Evolutionary conservation across 2,113 vertebrate species (phyloP), one percentile per base, ranked within the genome.

Genomic region (Nesoenas mayeri): DNA sequence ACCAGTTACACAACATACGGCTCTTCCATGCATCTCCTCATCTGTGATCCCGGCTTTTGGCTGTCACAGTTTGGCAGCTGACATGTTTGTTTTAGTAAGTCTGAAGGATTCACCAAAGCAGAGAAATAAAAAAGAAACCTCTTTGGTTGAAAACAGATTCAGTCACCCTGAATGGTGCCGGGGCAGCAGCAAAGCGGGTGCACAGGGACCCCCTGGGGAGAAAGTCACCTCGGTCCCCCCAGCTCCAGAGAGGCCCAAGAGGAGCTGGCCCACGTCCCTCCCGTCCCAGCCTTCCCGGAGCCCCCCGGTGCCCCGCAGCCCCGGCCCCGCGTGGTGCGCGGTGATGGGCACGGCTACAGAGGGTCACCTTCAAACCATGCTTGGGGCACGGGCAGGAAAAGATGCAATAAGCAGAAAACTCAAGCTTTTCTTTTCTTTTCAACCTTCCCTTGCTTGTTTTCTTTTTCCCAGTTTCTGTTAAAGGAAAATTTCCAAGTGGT

Each of bases 281-380:
- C 15, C 42, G 42, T 44, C 42, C 42, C 42, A 44, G 42, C 42
- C 42, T 42, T 42, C 42, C 42, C 42, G 42, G 42, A 42, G 42
- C 42, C 15, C 40, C 42, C 42, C 42, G 42, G 42, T 15, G 42
- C 16, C 42, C 42, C 42, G 15, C 42, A 44, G 42, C 42, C 15
- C 42, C 42, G 42, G 42, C 42, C 42, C 42, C 42, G 42, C 42
- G 42, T 7, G 42, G 42, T 17, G 42, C 42, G 15, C 15, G 53
- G 53, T 2, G 2, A 10, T 1, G n/a, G 6, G 47, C n/a, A 10
- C 25, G 5, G 57, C 42, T 40, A 17, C 29, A 6, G 9, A 57
- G 34, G 14, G n/a, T 44, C 19, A 25, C 15, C 58, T 26, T n/a
- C 71, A 19, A 7, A 21, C 16, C 4, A 4, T 15, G 24, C 34